These are phyloP conservation scores for Drosophila simulans DNA, from an alignment of 1,140 invertebrate species.

Conservation along the genomic window DNA sequence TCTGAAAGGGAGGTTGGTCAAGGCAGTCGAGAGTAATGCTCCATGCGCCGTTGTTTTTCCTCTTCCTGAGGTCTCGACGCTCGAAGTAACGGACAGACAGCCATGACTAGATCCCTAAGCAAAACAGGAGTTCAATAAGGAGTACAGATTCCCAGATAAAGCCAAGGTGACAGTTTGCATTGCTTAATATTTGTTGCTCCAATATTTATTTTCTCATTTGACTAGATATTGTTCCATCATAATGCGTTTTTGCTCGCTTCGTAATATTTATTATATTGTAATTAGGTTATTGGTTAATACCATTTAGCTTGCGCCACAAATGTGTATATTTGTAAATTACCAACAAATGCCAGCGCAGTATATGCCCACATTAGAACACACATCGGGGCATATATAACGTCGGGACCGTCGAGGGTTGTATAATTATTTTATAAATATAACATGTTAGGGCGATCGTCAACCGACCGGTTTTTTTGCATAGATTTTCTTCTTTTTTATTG, in stretches of 20 bases:
- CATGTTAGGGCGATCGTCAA: conserved; percentile 56
- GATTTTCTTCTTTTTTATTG: conserved; percentile 45
- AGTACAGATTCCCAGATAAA: background rate
- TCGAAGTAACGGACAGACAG: no score
- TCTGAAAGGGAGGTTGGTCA: no score
- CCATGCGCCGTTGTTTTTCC: no score
- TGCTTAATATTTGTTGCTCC: conserved; percentile 61
- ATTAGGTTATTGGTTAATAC: conserved; percentile 74
- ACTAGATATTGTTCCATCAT: conserved; percentile 73
- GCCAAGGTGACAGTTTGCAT: conserved; percentile 32
- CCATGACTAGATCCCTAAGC: no score
- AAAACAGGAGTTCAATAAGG: no score
- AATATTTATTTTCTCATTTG: conserved; percentile 80
- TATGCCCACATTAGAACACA: background rate
- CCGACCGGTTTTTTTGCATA: conserved; percentile 12
- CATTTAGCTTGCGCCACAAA: conserved; percentile 35
- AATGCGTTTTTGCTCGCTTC: conserved; percentile 50
- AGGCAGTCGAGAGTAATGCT: no score
- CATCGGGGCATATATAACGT: conserved; percentile 4
- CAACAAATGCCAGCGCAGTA: conserved; percentile 11
- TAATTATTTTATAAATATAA: conserved; percentile 62
- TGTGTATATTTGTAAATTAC: conserved; percentile 22
- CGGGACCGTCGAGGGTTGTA: conserved; percentile 7
- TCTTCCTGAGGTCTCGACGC: no score
- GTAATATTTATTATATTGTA: conserved; percentile 62